Evolutionary conservation across 2,113 vertebrate species (phyloP), one percentile per base, ranked within the genome.

Genomic region (Potamarius usumacintae): DNA sequence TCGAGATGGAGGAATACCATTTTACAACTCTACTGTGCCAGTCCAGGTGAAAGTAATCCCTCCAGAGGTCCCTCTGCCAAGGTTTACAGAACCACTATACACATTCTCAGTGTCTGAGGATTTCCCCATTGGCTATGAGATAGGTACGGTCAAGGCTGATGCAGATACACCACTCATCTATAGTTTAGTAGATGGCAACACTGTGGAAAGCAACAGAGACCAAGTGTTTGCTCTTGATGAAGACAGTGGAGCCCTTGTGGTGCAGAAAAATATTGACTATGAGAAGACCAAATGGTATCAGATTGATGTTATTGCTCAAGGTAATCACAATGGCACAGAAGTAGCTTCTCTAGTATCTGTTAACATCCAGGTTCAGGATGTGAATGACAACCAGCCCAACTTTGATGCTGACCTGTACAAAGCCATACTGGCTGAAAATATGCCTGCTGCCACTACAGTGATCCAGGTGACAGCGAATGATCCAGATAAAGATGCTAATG

Each of bases 391-490:
- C 84, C 95, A 95, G 84, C 98, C 98, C 0, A 86, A 97, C 86
- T 99, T 99, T 89, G 98, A 99, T 65, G 96, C 98, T 53, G 96
- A 97, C 88, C 96, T 97, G 2, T 99, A 99, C 93, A 94, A 94
- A 89, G 97, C 98, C 50, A 96, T 97, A 90, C 94, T 99, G 88
- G 96, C 95, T 81, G 98, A 99, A 93, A 99, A 99, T 90, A 96
- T 99, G 97, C 97, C 97, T 1, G 93, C 95, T 53, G 98, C 98
- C 77, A 98, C 97, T 55, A 96, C 97, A 0, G 96, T 99, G 60
- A 99, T 99, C 89, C 98, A 99, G 92, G 97, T 99, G 85, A 99
- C 97, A 0, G 98, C 98, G 83, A 98, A 96, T 0, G 98, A 99
- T 91, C 96, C 96, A n/a, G 98, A 99, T 93, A 96, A 94, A 1